Percentiles rank a stretch among this genome's conserved stretches.
These are phyloP conservation scores for Poeciliopsis presidionis DNA, from an alignment of 2,797 vertebrate genomes.

Conservation along the genomic window DNA sequence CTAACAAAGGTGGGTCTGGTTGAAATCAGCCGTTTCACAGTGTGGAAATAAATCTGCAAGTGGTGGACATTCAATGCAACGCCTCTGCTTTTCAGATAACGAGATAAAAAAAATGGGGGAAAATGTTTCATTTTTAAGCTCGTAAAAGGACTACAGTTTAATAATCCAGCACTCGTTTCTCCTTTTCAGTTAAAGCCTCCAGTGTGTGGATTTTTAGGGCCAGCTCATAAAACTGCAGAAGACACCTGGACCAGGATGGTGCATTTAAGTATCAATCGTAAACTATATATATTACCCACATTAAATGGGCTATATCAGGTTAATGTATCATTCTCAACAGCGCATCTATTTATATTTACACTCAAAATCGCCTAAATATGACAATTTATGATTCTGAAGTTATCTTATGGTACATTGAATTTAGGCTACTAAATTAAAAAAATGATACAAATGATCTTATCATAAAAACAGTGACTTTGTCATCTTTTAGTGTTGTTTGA, in stretches of 20 bases:
- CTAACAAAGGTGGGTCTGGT: not conserved
- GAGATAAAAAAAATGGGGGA: not conserved
- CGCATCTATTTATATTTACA: not conserved
- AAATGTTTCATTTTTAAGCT: not conserved
- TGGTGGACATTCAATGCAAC: not conserved
- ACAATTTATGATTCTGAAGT: not conserved
- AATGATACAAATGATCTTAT: not conserved
- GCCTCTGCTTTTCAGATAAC: not conserved
- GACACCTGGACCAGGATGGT: not conserved
- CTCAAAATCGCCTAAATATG: not conserved
- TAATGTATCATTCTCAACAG: not conserved
- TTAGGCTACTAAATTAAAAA: not conserved
- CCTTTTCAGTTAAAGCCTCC: not conserved
- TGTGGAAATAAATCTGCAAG: not conserved
- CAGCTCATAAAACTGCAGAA: not conserved
- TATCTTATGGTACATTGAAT: not conserved
- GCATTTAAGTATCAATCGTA: not conserved
- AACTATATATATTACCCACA: not conserved
- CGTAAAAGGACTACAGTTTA: not conserved
- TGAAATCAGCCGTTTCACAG: not conserved
- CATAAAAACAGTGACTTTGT: not conserved
- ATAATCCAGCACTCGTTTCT: not conserved
- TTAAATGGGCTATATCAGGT: not conserved
- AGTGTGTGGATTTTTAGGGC: not conserved
- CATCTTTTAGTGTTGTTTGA: not conserved